phyloP scores from a whole-genome alignment of 1,140 invertebrate genomes.

The Coptotermes formosanus region DNA sequence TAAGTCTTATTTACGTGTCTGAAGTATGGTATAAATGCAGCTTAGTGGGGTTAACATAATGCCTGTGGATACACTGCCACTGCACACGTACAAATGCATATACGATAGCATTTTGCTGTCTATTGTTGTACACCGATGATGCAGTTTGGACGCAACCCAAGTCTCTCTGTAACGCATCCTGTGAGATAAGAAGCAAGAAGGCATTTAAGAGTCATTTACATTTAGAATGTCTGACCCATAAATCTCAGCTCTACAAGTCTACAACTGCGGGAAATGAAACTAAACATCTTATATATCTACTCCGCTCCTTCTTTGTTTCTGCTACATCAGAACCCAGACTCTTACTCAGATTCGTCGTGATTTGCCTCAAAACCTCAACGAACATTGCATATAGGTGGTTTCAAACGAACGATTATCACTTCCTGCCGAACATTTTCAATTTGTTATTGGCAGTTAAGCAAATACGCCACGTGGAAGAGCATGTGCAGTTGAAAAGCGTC shows the following conservation, averaged over 20 bases:
- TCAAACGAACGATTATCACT: no score
- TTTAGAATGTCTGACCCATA: background rate
- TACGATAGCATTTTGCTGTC: background rate
- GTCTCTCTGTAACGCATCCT: background rate
- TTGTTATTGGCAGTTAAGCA: no score
- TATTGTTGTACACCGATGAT: background rate
- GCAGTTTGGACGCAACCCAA: background rate
- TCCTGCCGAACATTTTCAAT: no score
- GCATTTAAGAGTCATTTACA: background rate
- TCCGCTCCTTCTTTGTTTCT: background rate
- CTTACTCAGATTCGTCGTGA: no score
- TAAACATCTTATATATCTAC: background rate
- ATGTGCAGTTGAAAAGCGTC: no score
- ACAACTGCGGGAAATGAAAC: background rate
- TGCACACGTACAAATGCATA: background rate
- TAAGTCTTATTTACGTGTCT: background rate
- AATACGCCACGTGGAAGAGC: no score
- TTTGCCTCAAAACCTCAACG: no score
- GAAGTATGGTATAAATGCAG: background rate
- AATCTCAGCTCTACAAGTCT: background rate
- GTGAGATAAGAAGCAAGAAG: background rate
- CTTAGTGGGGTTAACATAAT: background rate
- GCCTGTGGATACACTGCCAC: background rate
- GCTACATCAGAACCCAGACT: no score
- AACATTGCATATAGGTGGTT: no score